These are phyloP conservation scores for Ictalurus furcatus DNA, from an alignment of 2,113 vertebrate genomes.

Conservation along the genomic window DNA sequence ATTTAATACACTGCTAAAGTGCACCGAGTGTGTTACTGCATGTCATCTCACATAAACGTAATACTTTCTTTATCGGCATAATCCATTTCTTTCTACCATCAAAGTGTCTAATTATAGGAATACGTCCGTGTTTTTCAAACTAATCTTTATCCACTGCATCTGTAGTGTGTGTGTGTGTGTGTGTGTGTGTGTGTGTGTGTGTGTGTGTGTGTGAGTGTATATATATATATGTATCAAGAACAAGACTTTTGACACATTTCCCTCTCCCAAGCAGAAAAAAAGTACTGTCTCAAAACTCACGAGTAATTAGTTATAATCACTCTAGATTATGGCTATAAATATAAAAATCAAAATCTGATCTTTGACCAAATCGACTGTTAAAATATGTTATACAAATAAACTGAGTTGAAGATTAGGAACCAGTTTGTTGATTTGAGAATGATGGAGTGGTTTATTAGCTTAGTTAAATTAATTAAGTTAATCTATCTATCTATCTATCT, in stretches of 20 bases:
- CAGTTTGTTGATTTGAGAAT: background rate
- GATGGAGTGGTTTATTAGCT: too few species aligned
- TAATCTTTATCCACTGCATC: background rate
- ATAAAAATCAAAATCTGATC: background rate
- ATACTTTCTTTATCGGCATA: background rate
- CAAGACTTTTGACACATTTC: background rate
- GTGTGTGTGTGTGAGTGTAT: background rate
- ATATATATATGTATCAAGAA: background rate
- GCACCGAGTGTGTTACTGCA: background rate
- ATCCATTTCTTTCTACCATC: constrained; percentile 17
- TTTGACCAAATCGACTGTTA: background rate
- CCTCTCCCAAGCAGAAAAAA: background rate
- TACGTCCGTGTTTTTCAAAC: background rate
- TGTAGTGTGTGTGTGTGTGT: background rate
- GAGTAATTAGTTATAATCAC: background rate
- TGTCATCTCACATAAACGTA: background rate
- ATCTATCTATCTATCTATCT: constrained; percentile 18
- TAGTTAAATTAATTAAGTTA: background rate
- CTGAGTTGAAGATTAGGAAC: background rate
- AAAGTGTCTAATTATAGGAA: background rate
- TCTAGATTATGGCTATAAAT: background rate
- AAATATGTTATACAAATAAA: background rate
- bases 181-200: background rate
- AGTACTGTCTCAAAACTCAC: background rate
- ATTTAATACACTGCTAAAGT: background rate